Evolutionary conservation across 2,113 vertebrate genomes (phyloP).

Genomic region (Myrmecophaga tridactyla): DNA sequence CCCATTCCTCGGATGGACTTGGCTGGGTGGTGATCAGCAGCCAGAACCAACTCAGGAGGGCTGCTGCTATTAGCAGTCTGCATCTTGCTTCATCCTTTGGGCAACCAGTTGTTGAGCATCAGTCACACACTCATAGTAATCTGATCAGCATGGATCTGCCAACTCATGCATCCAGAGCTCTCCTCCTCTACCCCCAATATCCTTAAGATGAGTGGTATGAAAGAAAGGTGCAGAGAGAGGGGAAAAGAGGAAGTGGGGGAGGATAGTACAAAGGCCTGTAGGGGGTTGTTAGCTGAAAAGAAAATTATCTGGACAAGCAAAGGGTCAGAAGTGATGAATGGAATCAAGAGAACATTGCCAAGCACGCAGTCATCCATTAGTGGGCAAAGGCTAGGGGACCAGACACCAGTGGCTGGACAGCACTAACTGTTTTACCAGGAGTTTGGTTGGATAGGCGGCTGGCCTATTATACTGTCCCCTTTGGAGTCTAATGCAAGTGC

Average conservation of each 20-base stretch:
- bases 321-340: background rate
- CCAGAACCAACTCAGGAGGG: background rate
- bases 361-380: constrained; percentile 10
- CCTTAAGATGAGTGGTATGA: background rate
- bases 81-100: background rate
- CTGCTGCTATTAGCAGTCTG: background rate
- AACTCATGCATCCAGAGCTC: rapidly evolving
- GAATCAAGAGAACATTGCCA: constrained; percentile 13
- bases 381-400: constrained; percentile 50
- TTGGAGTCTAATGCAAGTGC: constrained; percentile 61
- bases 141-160: background rate
- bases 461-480: constrained; percentile 70
- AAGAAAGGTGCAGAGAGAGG: background rate
- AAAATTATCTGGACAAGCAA: background rate
- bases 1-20: background rate
- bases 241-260: background rate
- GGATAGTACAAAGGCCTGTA: background rate
- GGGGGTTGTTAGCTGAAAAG: constrained; percentile 17
- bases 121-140: background rate
- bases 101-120: background rate
- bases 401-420: constrained; percentile 58
- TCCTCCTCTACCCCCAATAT: background rate
- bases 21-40: background rate
- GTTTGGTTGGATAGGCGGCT: constrained; percentile 75
- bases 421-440: constrained; percentile 70